Base-by-base conservation (phyloP, 2,797 vertebrate species). In the Acrossocheilus fasciatus region DNA sequence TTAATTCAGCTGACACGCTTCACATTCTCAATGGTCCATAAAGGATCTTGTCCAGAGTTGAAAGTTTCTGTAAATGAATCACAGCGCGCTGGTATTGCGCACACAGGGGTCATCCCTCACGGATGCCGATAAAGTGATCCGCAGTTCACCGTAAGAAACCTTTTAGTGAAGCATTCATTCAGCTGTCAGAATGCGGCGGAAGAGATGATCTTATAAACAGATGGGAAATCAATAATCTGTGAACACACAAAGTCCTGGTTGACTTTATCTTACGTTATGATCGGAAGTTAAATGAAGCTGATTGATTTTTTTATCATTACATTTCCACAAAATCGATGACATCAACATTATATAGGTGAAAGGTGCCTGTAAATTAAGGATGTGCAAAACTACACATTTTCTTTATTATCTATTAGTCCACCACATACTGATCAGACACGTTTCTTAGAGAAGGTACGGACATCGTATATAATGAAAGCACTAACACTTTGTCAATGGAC, bases 1-100 rank as follows among this genome's bases (percentile, higher is more conserved):
- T 83, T 23, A 36, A 75, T 80, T 68, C 68, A 64, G 69, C 69
- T 88, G 82, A 88, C 75, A 88, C 80, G 39, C 52, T 52, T 82
- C 23, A 76, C 68, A 81, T 76, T 9, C 23, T 83, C 86, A 18
- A 26, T 83, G 14, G 86, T 30, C 87, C 47, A 45, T 73, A 72
- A 72, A 70, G 41, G 39, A 76, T 62, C 50, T 70, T n/a, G 39
- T 73, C 50, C 36, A 0, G 6, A 57, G 52, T 47, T 9, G 4
- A 74, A 62, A 81, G 81, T 64, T 81, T 6, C 23, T 80, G 74
- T 81, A 81, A 81, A 86, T 66, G 77, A 86, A 81, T 74, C 68
- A 62, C 77, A 50, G 14, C 9, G 0, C 1, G n/a, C 15, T 54
- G 83, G 57, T 57, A 85, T 85, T 23, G 39, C 6, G 52, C 34